Base-by-base conservation (phyloP, 2,113 vertebrate genomes). In the Lophotis ruficrista region DNA sequence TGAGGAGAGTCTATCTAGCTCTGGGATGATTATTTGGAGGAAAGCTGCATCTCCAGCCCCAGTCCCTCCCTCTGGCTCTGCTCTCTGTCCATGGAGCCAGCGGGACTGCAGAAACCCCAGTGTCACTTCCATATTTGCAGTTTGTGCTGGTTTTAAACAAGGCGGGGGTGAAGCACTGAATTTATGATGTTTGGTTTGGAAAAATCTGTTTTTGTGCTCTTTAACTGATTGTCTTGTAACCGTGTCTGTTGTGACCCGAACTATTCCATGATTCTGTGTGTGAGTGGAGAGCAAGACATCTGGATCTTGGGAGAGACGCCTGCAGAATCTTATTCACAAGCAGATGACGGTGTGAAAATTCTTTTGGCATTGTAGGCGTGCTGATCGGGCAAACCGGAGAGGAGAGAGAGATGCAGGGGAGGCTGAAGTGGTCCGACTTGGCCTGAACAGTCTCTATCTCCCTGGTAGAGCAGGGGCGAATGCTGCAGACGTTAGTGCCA, bases 191-290 rank as follows among this genome's bases (percentile, higher is more conserved):
- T 91, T 83, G 72, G 14, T 62, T 80, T 78, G 71, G 88, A 76
- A 94, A 94, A 91, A 96, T 86, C 75, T 93, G 33, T 72, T 95
- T 94, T 88, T 77, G 62, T 88, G 92, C 51, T 43, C 47, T 77
- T 58, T 57, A 88, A 83, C 78, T 65, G 89, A 71, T 91, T 85
- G 93, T 93, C 90, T 93, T 88, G 87, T 89, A 90, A 50, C 87
- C 20, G 4, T 10, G 66, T 75, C 82, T 86, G 83, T 50, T 69
- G 23, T 43, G 41, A 43, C 41, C 41, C 6, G 41, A 43, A 43
- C 41, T 43, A 43, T 43, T 43, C 41, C 14, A 16, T 43, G 41
- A 15, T 43, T 43, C 41, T 43, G 41, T 43, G 41, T 14, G 41
- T 2, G 62, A 95, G 85, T 24, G 75, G 62, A 20, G 54, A 94